phyloP scores from a whole-genome alignment of 2,797 vertebrate genomes.

The Erethizon dorsatum region DNA sequence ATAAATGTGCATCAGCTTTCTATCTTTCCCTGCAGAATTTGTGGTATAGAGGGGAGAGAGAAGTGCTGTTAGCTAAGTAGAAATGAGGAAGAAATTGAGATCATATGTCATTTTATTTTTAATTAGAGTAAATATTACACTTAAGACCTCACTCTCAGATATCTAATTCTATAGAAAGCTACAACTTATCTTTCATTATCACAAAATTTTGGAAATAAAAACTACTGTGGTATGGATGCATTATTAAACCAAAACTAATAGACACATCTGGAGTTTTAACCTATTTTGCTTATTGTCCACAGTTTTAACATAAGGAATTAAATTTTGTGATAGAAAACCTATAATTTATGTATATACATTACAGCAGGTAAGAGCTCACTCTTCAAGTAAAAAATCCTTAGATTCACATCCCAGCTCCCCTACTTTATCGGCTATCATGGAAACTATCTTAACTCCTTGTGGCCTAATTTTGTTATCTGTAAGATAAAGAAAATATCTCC shows the following conservation, averaged over 20 bases:
- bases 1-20: slow-evolving; percentile 72
- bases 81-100: background rate
- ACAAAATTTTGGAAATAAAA: slow-evolving; percentile 29
- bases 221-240: background rate
- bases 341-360: background rate
- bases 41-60: background rate
- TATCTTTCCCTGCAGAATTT: slow-evolving; percentile 58
- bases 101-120: background rate
- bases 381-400: background rate
- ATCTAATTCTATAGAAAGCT: slow-evolving; percentile 49
- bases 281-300: slow-evolving; percentile 62
- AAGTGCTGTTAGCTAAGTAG: background rate
- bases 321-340: slow-evolving; percentile 16
- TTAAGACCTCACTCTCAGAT: slow-evolving; percentile 69
- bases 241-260: slow-evolving; percentile 55
- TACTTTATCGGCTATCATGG: background rate
- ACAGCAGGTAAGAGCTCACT: background rate
- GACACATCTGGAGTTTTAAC: slow-evolving; percentile 68
- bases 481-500: background rate
- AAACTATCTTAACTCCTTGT: background rate
- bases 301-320: background rate
- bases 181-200: slow-evolving; percentile 4
- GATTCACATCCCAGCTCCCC: background rate
- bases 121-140: slow-evolving; percentile 69
- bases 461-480: background rate